phyloP scores from a whole-genome alignment of 2,797 vertebrate genomes.

The Coregonus sp. region DNA sequence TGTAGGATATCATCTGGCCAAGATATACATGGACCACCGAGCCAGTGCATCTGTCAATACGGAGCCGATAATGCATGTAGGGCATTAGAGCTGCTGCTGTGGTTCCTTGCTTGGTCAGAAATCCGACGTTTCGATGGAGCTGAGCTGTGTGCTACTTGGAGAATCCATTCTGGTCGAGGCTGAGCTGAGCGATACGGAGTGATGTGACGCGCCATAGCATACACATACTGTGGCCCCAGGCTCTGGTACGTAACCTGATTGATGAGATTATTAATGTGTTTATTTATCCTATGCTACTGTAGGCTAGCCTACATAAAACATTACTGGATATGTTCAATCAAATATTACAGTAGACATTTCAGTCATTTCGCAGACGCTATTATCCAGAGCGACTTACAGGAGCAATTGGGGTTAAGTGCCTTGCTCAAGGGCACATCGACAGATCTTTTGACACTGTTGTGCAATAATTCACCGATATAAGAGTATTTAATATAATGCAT shows the following conservation, averaged over 20 bases:
- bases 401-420: no score
- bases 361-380: no score
- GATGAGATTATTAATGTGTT: background rate
- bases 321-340: no score
- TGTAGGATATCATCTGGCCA: no score
- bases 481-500: no score
- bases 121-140: conserved; percentile 20
- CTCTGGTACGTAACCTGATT: background rate
- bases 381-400: no score
- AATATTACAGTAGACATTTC: background rate
- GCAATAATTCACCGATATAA: no score
- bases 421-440: no score
- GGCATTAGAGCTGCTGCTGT: conserved; percentile 49
- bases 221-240: background rate
- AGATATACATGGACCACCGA: background rate
- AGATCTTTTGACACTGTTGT: no score
- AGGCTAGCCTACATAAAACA: background rate
- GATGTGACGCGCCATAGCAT: conserved; percentile 31
- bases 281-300: background rate
- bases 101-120: conserved; percentile 66
- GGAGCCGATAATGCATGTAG: conserved; percentile 35
- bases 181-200: background rate
- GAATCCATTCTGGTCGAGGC: conserved; percentile 38
- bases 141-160: conserved; percentile 5
- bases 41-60: conserved; percentile 27